Evolutionary conservation across 2,113 vertebrate species (phyloP).

Genomic region (Marmota flaviventris): DNA sequence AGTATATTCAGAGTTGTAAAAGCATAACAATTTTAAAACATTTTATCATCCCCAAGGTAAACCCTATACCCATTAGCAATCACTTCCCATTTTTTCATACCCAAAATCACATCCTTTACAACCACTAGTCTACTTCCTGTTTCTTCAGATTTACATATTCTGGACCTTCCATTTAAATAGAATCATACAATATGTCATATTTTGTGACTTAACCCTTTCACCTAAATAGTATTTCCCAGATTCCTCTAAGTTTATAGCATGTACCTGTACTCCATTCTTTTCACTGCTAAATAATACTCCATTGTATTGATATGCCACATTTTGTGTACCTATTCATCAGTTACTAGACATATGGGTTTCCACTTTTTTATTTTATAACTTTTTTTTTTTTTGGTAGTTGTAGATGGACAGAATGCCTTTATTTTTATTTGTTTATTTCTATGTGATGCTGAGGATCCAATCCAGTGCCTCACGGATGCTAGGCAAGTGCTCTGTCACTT

Average conservation of each 20-base stretch:
- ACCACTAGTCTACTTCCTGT: neutral
- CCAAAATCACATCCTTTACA: neutral
- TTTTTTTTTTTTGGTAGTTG: too few relatives aligned
- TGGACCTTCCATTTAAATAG: neutral
- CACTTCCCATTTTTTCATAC: neutral
- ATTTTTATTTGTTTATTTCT: too few relatives aligned
- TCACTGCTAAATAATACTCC: neutral
- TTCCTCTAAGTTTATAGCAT: neutral
- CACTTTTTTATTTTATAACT: neutral
- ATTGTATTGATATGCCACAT: neutral
- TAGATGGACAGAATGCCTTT: too few relatives aligned
- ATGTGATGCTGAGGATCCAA: too few relatives aligned
- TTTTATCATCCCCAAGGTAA: neutral
- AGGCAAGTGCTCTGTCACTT: too few relatives aligned
- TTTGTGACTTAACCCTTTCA: neutral
- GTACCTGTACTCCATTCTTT: neutral
- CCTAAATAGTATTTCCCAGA: neutral
- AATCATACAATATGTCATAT: neutral
- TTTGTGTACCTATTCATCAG: neutral
- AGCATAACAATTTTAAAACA: neutral
- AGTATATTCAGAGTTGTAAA: conserved; percentile 11
- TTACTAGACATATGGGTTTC: neutral
- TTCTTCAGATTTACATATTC: neutral
- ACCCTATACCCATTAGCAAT: neutral
- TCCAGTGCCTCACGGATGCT: too few relatives aligned